Conservation (phyloP, 2,888 invertebrate genomes). For the Choristoneura rosaceana region DNA sequence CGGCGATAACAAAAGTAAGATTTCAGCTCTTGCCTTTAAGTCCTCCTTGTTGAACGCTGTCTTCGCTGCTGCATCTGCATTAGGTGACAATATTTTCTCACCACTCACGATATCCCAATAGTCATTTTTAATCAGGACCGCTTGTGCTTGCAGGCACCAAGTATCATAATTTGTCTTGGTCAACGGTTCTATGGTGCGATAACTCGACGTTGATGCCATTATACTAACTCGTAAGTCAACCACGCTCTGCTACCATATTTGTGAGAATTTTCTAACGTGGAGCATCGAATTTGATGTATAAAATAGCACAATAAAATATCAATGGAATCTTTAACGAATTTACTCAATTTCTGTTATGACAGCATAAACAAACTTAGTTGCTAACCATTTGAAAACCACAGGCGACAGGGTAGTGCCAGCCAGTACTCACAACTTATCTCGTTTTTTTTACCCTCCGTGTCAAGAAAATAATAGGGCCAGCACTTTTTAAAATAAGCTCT, state of each 20-base stretch:
- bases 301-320: too few relatives aligned
- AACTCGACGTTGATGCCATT: constrained; percentile 16
- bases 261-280: neutral
- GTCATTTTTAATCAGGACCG: constrained; percentile 16
- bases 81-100: constrained; percentile 4
- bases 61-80: neutral
- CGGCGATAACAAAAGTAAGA: constrained; percentile 2
- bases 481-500: neutral
- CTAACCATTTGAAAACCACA: neutral
- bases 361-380: neutral
- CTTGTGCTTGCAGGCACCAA: constrained; percentile 23
- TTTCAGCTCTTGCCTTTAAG: constrained; percentile 2
- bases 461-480: neutral
- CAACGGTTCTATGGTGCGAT: constrained; percentile 19
- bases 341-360: neutral
- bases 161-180: constrained; percentile 23
- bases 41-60: constrained; percentile 2
- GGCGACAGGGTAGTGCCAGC: neutral
- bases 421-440: neutral
- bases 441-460: too few relatives aligned
- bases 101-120: constrained; percentile 22
- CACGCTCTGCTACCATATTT: constrained; percentile 2
- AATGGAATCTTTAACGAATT: neutral
- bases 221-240: neutral
- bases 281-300: too few relatives aligned